These are phyloP conservation scores for Pantherophis alleghaniensis DNA, from an alignment of 2,797 vertebrate genomes.

Conservation along the genomic window DNA sequence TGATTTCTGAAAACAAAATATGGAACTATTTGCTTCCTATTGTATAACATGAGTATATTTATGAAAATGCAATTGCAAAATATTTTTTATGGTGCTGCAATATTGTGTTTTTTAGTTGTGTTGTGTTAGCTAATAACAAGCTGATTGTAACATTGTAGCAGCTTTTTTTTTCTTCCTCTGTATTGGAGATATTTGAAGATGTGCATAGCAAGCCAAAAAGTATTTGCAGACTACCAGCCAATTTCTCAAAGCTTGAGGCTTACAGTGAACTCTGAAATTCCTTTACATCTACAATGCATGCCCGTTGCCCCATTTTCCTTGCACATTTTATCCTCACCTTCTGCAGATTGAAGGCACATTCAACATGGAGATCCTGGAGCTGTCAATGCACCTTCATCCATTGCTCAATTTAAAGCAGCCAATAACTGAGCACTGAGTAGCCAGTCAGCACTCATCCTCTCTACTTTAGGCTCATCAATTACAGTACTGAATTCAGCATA, in stretches of 20 bases:
- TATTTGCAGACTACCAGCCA: neutral
- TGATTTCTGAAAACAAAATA: neutral
- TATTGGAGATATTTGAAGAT: neutral
- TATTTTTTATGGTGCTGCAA: neutral
- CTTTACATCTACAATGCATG: neutral
- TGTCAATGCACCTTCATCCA: neutral
- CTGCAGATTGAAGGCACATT: neutral
- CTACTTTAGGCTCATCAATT: neutral
- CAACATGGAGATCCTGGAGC: neutral
- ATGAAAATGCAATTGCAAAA: neutral
- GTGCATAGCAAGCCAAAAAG: neutral
- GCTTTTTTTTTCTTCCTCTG: neutral
- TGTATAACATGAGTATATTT: neutral
- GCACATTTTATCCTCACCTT: neutral
- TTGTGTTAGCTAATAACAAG: neutral
- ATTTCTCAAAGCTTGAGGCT: neutral
- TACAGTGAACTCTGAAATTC: neutral
- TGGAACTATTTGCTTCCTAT: neutral
- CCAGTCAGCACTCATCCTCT: neutral
- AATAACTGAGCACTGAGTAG: neutral
- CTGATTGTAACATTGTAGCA: neutral
- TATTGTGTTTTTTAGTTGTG: neutral
- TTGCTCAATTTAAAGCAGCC: neutral
- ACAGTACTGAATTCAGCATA: neutral
- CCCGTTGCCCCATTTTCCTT: neutral